A percentile compares a stretch with the other conserved stretches of the same genome.
Evolutionary conservation across 2,113 vertebrate genomes (phyloP).

Genomic region (Spheniscus mendiculus): DNA sequence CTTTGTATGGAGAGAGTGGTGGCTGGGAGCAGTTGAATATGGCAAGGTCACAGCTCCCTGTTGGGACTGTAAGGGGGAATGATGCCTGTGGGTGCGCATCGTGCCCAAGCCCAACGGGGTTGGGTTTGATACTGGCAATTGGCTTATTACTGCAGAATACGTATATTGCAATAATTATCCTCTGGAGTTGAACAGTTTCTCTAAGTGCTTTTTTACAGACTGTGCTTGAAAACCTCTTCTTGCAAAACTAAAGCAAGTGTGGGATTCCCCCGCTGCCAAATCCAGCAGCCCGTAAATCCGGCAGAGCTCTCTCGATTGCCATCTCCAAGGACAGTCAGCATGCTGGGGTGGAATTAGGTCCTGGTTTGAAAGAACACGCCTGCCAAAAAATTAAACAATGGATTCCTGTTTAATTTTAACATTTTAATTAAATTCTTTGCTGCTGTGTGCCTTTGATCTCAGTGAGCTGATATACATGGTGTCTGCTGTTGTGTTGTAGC

Average conservation of each 20-base stretch:
- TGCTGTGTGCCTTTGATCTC: slow-evolving; percentile 53
- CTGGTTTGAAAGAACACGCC: background rate
- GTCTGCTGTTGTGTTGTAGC: background rate
- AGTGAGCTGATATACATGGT: background rate
- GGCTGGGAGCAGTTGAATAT: background rate
- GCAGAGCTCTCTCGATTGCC: background rate
- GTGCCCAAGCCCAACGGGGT: background rate
- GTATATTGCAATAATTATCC: background rate
- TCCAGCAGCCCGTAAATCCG: background rate
- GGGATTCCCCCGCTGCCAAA: background rate
- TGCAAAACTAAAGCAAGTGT: background rate
- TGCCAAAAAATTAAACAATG: slow-evolving; percentile 64
- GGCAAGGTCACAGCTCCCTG: background rate
- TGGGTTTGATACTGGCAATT: background rate
- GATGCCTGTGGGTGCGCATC: accelerated
- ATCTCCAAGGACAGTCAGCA: background rate
- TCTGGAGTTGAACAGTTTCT: background rate
- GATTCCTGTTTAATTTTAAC: slow-evolving; percentile 56
- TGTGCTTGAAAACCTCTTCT: background rate
- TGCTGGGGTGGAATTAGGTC: slow-evolving; percentile 3
- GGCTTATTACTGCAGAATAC: background rate
- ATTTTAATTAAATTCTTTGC: slow-evolving; percentile 61
- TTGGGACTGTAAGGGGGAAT: background rate
- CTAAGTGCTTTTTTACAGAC: background rate
- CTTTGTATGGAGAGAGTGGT: background rate